Conservation (phyloP, 2,113 vertebrate genomes). For the Notarius quadriscutis region DNA sequence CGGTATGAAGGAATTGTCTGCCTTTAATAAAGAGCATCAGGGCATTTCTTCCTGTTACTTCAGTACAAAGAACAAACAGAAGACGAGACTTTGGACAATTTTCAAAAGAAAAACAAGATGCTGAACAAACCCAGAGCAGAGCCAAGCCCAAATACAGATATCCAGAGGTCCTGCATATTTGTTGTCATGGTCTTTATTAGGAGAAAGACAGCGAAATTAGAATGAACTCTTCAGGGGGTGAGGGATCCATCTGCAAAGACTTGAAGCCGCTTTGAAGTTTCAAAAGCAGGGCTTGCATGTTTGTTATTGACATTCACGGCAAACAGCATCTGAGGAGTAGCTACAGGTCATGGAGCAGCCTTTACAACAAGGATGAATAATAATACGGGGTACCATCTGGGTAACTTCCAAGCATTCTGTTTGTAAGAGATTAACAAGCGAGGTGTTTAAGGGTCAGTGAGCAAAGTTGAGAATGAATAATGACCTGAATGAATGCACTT, state of each 20-base stretch:
- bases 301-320: conserved; percentile 71
- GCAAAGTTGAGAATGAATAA: conserved; percentile 59
- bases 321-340: conserved; percentile 72
- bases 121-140: conserved; percentile 28
- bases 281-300: conserved; percentile 63
- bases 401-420: conserved; percentile 77
- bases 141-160: conserved; percentile 38
- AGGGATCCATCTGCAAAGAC: conserved; percentile 39
- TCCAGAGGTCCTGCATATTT: conserved; percentile 40
- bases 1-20: conserved; percentile 30
- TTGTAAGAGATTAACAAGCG: conserved; percentile 72
- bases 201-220: conserved; percentile 47
- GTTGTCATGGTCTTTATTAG: conserved; percentile 51
- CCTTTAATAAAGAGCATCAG: conserved; percentile 14
- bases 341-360: conserved; percentile 71
- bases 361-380: conserved; percentile 73
- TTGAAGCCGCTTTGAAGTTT: conserved; percentile 56
- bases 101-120: not conserved
- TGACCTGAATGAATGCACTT: not conserved
- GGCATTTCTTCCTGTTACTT: conserved; percentile 57
- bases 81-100: too few relatives aligned
- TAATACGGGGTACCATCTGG: conserved; percentile 70
- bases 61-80: conserved; percentile 58
- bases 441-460: conserved; percentile 67
- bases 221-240: conserved; percentile 49